Conservation (phyloP, 2,113 vertebrate species). For the Dolichallabes microphthalmus region DNA sequence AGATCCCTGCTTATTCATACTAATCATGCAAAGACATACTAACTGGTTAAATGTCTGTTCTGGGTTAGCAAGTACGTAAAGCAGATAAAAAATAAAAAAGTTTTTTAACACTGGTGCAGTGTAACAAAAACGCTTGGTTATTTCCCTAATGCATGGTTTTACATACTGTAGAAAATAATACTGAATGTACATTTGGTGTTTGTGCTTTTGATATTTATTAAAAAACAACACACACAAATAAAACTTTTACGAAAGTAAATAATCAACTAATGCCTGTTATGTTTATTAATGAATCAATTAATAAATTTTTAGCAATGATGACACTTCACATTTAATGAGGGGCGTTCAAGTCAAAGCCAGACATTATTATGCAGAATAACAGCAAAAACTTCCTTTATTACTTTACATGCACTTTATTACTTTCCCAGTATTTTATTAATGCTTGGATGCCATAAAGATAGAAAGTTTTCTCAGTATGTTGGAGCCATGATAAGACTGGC, state of each 20-base stretch:
- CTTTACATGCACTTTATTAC: too few species aligned
- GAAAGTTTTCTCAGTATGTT: too few species aligned
- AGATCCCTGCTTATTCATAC: not conserved
- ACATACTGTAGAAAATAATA: not conserved
- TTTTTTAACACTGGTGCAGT: not conserved
- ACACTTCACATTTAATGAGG: not conserved
- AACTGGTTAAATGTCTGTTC: not conserved
- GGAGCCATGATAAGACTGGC: too few species aligned
- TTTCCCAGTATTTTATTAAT: too few species aligned
- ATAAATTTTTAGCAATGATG: not conserved
- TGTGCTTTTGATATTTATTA: not conserved
- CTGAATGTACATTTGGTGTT: not conserved
- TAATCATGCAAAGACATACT: not conserved
- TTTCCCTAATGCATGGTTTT: not conserved
- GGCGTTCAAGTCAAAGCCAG: too few species aligned
- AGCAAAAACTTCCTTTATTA: too few species aligned
- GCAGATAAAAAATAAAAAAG: not conserved
- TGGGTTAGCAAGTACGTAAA: not conserved
- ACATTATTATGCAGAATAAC: too few species aligned
- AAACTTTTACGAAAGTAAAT: not conserved
- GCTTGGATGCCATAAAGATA: too few species aligned
- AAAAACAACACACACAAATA: not conserved
- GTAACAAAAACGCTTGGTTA: not conserved
- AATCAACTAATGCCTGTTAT: too few species aligned
- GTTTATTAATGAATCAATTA: too few species aligned